Conservation (phyloP, 2,113 vertebrate species). For the Callipepla squamata region DNA sequence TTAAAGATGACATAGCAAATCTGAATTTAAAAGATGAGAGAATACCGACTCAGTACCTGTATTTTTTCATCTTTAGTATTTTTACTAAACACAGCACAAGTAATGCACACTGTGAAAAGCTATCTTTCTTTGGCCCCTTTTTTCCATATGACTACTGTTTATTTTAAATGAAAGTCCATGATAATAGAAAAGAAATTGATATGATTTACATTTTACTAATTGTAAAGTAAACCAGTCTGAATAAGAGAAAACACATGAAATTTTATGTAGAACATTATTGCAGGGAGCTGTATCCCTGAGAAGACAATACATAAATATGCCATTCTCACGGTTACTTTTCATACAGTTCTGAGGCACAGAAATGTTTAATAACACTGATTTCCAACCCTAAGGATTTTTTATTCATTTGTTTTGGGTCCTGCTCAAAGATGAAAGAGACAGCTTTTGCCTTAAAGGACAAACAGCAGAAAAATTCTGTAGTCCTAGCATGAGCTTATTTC, state of each 20-base stretch:
- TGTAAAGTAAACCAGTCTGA: neutral
- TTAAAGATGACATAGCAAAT: neutral
- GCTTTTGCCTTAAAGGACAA: constrained; percentile 1
- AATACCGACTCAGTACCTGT: neutral
- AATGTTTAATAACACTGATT: neutral
- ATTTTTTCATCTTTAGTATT: neutral
- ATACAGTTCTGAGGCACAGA: neutral
- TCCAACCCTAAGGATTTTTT: neutral
- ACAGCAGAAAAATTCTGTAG: neutral
- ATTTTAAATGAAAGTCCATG: neutral
- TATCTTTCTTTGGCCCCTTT: neutral
- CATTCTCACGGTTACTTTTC: neutral
- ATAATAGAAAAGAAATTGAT: neutral
- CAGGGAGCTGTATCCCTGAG: neutral
- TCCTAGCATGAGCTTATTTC: neutral
- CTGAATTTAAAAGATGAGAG: neutral
- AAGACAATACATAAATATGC: neutral
- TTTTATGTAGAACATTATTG: neutral
- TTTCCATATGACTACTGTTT: neutral
- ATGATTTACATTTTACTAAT: neutral
- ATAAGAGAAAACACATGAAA: neutral
- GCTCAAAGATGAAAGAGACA: neutral
- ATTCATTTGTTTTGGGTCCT: neutral
- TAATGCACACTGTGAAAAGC: neutral
- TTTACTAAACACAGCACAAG: neutral